Base-by-base conservation (phyloP, 2,113 vertebrate genomes). In the Prunella himalayana region DNA sequence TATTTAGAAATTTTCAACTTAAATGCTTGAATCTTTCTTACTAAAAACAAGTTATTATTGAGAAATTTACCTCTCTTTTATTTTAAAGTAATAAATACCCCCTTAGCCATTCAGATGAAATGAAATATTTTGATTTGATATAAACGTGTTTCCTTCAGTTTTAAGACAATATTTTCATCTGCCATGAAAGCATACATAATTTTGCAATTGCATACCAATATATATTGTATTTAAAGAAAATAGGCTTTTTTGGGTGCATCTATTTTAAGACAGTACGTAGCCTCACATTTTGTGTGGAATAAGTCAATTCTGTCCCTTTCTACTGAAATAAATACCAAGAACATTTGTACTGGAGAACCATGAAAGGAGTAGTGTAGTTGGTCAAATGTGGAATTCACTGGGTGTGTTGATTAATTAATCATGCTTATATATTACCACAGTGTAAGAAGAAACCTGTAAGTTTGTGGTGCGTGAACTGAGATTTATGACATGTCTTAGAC, bases 191-290 rank as follows among this genome's bases (percentile, higher is more conserved):
- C 12, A 50, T 23, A 35, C 0, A 22, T 19, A 24, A 61, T 51
- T 75, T 82, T 82, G 2, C 6, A 54, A 45, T 30, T 71, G 7
- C 3, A 5, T 42, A 50, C 5, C 3, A 15, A 53, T 13, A 45
- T 7, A 28, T 25, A 44, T 35, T 18, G 12, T 64, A 21, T 24
- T 57, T 23, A 10, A 5, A 13, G 22, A 33, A 59, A 57, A 21
- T 15, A 3, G 7, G 10, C 2, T 0, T 1, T 25, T n/a, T 63
- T 71, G 25, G 1, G 7, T 57, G 12, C 9, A 13, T 49, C 14
- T 57, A 23, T 72, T 86, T 75, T 39, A 45, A 63, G 33, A 39
- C 8, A n/a, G 25, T 15, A 24, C 4, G 7, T 37, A 50, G 15
- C 37, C 3, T 70, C 23, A 17, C 10, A n/a, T 2, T 59, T 44